phyloP scores from a whole-genome alignment of 2,797 vertebrate species.

The Bucorvus abyssinicus region DNA sequence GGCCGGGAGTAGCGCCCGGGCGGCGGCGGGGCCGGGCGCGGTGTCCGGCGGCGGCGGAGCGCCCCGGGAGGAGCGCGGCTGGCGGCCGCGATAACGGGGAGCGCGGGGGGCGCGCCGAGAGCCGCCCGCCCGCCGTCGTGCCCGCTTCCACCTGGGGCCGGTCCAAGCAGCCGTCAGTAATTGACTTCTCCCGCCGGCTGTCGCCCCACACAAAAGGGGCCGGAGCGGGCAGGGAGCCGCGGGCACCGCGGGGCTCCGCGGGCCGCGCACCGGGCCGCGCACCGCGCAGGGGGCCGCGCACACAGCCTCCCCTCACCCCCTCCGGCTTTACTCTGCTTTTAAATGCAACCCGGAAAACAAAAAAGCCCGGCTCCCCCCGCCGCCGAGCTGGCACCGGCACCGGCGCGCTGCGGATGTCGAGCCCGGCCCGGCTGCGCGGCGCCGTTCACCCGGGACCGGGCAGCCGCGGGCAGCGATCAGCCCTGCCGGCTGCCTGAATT shows the following conservation, averaged over 20 bases:
- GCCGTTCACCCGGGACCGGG: neutral
- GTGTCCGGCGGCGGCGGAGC: neutral
- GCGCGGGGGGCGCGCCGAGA: neutral
- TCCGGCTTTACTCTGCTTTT: neutral
- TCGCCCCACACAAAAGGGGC: neutral
- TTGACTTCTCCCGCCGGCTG: neutral
- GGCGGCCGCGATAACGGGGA: slow-evolving; percentile 40
- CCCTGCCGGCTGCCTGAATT: neutral
- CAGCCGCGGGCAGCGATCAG: neutral
- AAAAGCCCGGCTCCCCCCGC: neutral
- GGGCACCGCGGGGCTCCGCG: neutral
- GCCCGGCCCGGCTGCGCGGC: neutral
- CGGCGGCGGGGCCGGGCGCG: neutral
- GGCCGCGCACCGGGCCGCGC: too few species aligned
- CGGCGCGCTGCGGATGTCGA: neutral
- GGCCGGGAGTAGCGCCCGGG: neutral
- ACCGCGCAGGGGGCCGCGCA: neutral
- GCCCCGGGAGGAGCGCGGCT: slow-evolving; percentile 26
- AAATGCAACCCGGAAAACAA: neutral
- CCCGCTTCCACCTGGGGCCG: slow-evolving; percentile 16
- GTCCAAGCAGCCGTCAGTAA: neutral
- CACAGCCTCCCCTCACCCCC: neutral
- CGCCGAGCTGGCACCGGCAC: slow-evolving; percentile 34
- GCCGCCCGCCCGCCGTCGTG: neutral
- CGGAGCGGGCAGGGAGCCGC: neutral